Base-by-base conservation (phyloP, 2,113 vertebrate species). In the Colossoma macropomum region DNA sequence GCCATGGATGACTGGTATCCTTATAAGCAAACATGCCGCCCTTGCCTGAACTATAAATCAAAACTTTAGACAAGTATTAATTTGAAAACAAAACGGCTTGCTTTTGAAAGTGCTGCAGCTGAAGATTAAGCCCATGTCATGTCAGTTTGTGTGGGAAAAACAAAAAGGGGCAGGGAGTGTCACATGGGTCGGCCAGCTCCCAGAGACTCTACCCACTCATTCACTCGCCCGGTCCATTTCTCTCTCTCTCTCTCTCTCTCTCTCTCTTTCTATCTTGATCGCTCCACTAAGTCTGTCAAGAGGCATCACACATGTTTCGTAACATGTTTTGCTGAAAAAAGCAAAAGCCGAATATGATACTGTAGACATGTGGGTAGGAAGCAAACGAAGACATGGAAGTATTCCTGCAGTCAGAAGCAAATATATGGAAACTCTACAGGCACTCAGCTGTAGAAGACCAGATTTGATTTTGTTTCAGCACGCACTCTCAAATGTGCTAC, bases 141-240 rank as follows among this genome's bases (percentile, higher is more conserved):
- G 90, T 88, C 89, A 89, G 90, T 91, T 89, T 92, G 93, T 96
- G 96, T 96, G 96, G 95, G 96, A 96, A 97, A 96, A 92, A 96
- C 90, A 95, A 94, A 95, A 92, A 92, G 89, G 91, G 93, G 87
- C 88, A 91, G 92, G 86, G 87, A n/a, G 74, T 81, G 88, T 93
- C 93, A 92, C 85, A 63, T 90, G 92, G 96, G 95, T 96, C 95
- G 89, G 87, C 69, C 86, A 81, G 91, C 95, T 96, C 95, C 95
- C 95, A 96, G 92, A 93, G 77, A 85, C 25, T 60, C 23, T 48
- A 19, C 72, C 38, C 52, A 52, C 80, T 83, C 71, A 63, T 52
- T 76, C 78, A 72, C 27, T 75, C 41, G 19, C 77, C 62, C 62
- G 50, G 12, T 70, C 48, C 23, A 54, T 74, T 52, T 71, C 56